Percentiles rank a stretch among this genome's conserved stretches.
phyloP scores from a whole-genome alignment of 2,797 vertebrate genomes.

The Epinephelus awoara region DNA sequence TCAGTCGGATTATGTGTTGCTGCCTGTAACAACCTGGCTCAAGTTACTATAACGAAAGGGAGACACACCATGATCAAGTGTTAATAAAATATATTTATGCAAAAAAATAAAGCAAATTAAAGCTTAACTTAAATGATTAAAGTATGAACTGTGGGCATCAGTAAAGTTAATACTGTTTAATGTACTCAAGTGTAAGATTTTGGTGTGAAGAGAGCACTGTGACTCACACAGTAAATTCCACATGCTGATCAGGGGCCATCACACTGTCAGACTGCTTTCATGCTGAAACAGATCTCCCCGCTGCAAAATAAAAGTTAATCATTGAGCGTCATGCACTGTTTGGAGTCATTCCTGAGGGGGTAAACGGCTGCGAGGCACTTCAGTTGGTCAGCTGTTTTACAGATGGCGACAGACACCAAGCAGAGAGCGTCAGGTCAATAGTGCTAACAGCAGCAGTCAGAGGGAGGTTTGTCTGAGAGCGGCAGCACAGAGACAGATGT shows the following conservation, averaged over 20 bases:
- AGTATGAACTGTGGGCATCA: no score
- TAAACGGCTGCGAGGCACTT: constrained; percentile 21
- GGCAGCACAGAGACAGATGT: constrained; percentile 67
- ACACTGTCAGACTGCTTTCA: background rate
- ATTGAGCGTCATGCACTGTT: constrained; percentile 3
- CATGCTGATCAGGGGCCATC: no score
- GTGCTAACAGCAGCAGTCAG: constrained; percentile 41
- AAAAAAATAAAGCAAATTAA: no score
- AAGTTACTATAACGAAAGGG: no score
- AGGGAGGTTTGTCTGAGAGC: constrained; percentile 43
- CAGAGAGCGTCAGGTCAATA: constrained; percentile 32
- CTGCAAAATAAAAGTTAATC: constrained; percentile 30
- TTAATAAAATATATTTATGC: no score
- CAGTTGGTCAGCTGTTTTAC: constrained; percentile 44
- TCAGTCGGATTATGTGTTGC: background rate
- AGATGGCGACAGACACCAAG: constrained; percentile 43
- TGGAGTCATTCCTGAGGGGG: background rate
- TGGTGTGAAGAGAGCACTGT: no score
- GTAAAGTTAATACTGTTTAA: no score
- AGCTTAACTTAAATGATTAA: no score
- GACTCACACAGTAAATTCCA: no score
- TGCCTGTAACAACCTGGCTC: no score
- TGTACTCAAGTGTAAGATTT: no score
- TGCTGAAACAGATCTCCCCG: background rate
- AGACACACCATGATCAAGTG: no score